phyloP scores from a whole-genome alignment of 2,888 invertebrate genomes.

The Drosophila pegasa region DNA sequence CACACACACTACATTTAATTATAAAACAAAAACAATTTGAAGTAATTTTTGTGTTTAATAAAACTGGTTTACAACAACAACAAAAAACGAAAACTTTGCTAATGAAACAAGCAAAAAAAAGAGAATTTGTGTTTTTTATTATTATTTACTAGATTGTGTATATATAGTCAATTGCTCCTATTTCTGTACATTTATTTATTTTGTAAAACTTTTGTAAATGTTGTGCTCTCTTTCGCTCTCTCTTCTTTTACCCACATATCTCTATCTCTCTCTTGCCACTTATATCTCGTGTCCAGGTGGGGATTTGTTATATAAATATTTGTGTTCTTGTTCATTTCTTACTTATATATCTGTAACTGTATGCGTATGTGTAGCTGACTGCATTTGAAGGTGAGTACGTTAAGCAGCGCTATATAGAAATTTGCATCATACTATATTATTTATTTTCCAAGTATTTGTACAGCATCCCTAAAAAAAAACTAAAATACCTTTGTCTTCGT shows the following conservation, averaged over 20 bases:
- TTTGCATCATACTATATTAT: not conserved
- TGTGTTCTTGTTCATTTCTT: slow-evolving; percentile 42
- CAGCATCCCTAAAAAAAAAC: slow-evolving; percentile 26
- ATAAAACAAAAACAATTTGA: slow-evolving; percentile 59
- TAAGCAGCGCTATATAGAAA: not conserved
- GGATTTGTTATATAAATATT: not conserved
- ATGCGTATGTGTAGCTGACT: slow-evolving; percentile 24
- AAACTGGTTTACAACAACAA: slow-evolving; percentile 59
- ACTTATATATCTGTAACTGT: slow-evolving; percentile 11
- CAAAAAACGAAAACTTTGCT: slow-evolving; percentile 51
- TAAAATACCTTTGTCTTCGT: slow-evolving; percentile 12
- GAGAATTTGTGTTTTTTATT: slow-evolving; percentile 58
- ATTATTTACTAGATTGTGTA: slow-evolving; percentile 55
- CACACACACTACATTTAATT: slow-evolving; percentile 39
- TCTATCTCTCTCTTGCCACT: slow-evolving; percentile 22
- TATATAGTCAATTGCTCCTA: slow-evolving; percentile 51
- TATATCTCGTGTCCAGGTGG: slow-evolving; percentile 40
- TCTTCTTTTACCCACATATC: slow-evolving; percentile 33
- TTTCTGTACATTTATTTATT: slow-evolving; percentile 11
- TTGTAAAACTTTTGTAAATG: slow-evolving; percentile 43
- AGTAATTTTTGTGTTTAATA: slow-evolving; percentile 78
- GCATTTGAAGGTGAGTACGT: slow-evolving; percentile 49
- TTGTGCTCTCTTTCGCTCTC: slow-evolving; percentile 43
- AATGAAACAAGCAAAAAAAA: slow-evolving; percentile 55
- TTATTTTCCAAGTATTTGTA: slow-evolving; percentile 15